Base-by-base conservation (phyloP, 2,797 vertebrate genomes). In the Melopsittacus undulatus region DNA sequence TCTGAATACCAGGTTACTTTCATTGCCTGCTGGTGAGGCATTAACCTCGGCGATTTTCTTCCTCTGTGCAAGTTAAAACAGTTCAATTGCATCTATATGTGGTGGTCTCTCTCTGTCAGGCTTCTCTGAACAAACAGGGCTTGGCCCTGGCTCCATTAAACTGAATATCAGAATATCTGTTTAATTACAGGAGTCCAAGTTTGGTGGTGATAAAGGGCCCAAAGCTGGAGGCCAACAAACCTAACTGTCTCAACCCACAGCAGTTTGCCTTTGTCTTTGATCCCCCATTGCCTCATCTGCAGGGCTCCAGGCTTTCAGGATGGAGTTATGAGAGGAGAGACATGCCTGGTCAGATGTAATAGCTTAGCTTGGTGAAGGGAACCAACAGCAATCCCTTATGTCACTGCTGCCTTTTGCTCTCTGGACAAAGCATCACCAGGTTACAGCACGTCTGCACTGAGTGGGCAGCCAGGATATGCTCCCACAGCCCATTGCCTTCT, bases 261-360 rank as follows among this genome's bases (percentile, higher is more conserved):
- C 4, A 43, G 27, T 43, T 81, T 54, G 48, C 2, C 1, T 48
- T 45, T 75, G 34, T 9, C 57, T 27, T 46, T 79, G 70, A 64
- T 27, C 7, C 10, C 27, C 6, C 30, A 5, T 4, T 0, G 0
- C 59, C 63, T 52, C 45, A n/a, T 73, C 32, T 66, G 20, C 49
- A 68, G 67, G 75, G 20, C 32, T 94, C 21, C 52, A 59, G 52
- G 34, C 64, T 62, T 22, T 27, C 42, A 48, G 64, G 46, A 48
- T 78, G 36, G 10, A 14, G 17, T 12, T 54, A 9, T 45, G 26
- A 57, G n/a, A 51, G 46, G n/a, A 59, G 66, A 74, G 34, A 16
- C 1, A 1, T 45, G 49, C 38, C 83, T 36, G 56, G 20, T n/a
- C 38, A 73, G 13, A 16, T 68, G 51, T 63, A 36, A 17, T 23